Percentiles rank a stretch among this genome's conserved stretches.
Evolutionary conservation across 2,888 invertebrate species (phyloP).

Genomic region (Stomorhina lunata): DNA sequence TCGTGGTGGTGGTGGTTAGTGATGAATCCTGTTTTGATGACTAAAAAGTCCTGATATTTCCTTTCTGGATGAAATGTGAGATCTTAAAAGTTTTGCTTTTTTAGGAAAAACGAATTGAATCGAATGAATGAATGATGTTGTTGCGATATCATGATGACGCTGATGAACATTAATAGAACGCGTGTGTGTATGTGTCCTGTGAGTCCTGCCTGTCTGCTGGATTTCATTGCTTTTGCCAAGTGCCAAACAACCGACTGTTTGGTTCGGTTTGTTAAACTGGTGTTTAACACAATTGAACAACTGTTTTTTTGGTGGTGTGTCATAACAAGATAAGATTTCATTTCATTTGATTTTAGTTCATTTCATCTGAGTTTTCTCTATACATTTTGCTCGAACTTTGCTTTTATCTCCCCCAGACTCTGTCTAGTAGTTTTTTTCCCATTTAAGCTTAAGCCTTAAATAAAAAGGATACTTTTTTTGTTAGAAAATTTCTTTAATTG

Average conservation of each 20-base stretch:
- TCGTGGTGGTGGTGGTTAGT: constrained; percentile 1
- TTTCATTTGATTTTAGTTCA: constrained; percentile 28
- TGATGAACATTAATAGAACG: constrained; percentile 12
- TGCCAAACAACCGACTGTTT: constrained; percentile 38
- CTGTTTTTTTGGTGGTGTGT: constrained; percentile 66
- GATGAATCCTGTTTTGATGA: constrained; percentile 77
- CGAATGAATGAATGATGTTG: constrained; percentile 51
- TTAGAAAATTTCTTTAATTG: constrained; percentile 59
- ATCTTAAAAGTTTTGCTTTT: constrained; percentile 31
- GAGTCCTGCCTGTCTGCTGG: constrained; percentile 27
- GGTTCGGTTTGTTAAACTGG: constrained; percentile 51
- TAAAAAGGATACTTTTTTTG: constrained; percentile 51
- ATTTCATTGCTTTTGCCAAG: constrained; percentile 30
- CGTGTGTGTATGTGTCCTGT: background rate
- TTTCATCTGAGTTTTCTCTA: constrained; percentile 9
- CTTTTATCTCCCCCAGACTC: background rate
- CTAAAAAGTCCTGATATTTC: constrained; percentile 44
- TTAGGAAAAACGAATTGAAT: constrained; percentile 49
- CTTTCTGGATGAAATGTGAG: background rate
- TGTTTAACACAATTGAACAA: constrained; percentile 63
- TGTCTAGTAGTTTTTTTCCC: background rate
- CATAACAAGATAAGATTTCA: constrained; percentile 61
- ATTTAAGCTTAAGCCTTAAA: constrained; percentile 21
- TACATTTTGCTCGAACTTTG: background rate
- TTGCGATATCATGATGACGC: constrained; percentile 28